Percentiles rank a stretch among this genome's conserved stretches.
phyloP scores from a whole-genome alignment of 2,888 invertebrate genomes.

The Pecten maximus region DNA sequence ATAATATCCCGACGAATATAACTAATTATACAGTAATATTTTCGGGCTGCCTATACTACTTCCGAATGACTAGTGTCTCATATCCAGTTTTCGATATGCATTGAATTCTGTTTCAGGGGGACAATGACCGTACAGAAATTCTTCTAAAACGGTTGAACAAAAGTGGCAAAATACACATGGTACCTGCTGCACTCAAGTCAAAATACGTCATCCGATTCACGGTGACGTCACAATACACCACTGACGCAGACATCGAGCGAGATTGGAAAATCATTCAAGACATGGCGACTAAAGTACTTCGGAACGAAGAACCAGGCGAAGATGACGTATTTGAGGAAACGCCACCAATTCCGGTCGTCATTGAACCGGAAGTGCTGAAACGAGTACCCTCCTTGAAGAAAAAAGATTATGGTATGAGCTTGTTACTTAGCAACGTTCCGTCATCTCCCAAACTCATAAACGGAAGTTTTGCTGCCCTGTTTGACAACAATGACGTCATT shows the following conservation, averaged over 20 bases:
- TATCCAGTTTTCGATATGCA: too few species aligned
- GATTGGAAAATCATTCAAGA: constrained; percentile 88
- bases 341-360: constrained; percentile 7
- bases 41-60: too few species aligned
- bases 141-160: constrained; percentile 93
- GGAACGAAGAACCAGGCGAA: constrained; percentile 48
- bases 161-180: constrained; percentile 94
- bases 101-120: constrained; percentile 87
- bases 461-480: constrained; percentile 82
- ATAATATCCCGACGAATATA: too few species aligned
- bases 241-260: constrained; percentile 85
- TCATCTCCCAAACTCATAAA: constrained; percentile 95
- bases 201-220: constrained; percentile 93
- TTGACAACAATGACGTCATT: constrained; percentile 76
- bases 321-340: constrained; percentile 50
- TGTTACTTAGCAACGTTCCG: constrained; percentile 96
- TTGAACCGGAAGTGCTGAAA: constrained; percentile 27
- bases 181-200: constrained; percentile 95
- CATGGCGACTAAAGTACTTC: constrained; percentile 78
- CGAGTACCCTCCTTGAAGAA: constrained; percentile 58
- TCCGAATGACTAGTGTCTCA: too few species aligned
- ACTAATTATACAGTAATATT: too few species aligned
- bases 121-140: constrained; percentile 90
- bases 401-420: constrained; percentile 92
- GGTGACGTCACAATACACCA: constrained; percentile 93